A percentile compares a stretch with the other conserved stretches of the same genome.
Evolutionary conservation across 1,140 invertebrate species (phyloP).

Genomic region (Oreohelix idahoensis): DNA sequence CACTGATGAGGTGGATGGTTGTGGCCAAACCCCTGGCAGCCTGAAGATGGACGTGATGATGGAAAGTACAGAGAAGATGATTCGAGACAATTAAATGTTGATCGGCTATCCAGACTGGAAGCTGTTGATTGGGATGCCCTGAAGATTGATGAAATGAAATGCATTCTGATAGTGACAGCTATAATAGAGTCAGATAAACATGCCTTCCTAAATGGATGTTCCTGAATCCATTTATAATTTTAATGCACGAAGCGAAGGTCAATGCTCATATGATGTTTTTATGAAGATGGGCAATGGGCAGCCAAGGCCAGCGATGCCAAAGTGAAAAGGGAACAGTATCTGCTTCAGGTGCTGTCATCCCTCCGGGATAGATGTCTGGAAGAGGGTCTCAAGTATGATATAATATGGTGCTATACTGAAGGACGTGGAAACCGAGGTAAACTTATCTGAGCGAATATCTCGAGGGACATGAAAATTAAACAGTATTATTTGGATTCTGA

Average conservation of each 20-base stretch:
- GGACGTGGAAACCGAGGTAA: slow-evolving; percentile 29
- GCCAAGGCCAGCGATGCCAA: slow-evolving; percentile 11
- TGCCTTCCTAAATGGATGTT: slow-evolving; percentile 25
- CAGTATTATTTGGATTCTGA: background rate
- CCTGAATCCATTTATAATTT: slow-evolving; percentile 19
- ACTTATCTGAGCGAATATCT: background rate
- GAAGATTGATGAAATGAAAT: slow-evolving; percentile 41
- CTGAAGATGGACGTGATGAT: slow-evolving; percentile 2
- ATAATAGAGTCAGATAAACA: background rate
- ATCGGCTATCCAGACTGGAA: slow-evolving; percentile 6
- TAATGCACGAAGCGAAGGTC: slow-evolving; percentile 33
- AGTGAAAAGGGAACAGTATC: slow-evolving; percentile 15
- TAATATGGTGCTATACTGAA: slow-evolving; percentile 28
- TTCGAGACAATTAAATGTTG: background rate
- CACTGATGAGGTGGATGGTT: slow-evolving; percentile 60
- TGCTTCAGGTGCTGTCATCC: slow-evolving; percentile 22
- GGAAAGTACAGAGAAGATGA: background rate
- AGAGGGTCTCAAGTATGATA: slow-evolving; percentile 10
- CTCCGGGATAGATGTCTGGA: slow-evolving; percentile 23
- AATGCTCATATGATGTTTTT: slow-evolving; percentile 29
- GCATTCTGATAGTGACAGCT: slow-evolving; percentile 19
- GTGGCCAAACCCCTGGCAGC: slow-evolving; percentile 36
- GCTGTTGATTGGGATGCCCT: slow-evolving; percentile 32
- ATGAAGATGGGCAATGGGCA: slow-evolving; percentile 11
- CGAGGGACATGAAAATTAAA: slow-evolving; percentile 31